A percentile compares a stretch with the other conserved stretches of the same genome.
phyloP scores from a whole-genome alignment of 2,797 vertebrate genomes.

The Pelochelys cantorii region DNA sequence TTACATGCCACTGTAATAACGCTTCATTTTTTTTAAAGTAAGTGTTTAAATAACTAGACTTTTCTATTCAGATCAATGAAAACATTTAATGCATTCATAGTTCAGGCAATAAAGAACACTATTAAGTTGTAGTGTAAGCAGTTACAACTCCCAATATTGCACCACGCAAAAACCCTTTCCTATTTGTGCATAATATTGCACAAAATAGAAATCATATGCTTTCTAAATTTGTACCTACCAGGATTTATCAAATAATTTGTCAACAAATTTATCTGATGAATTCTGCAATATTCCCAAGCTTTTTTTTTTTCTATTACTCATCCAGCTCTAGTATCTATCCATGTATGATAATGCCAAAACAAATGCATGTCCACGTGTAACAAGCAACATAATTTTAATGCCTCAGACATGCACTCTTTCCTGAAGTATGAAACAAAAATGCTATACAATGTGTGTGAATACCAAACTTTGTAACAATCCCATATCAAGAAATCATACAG shows the following conservation, averaged over 20 bases:
- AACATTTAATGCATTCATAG: rapidly evolving
- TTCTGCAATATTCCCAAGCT: not conserved
- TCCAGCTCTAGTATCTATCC: not conserved
- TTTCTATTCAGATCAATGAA: not conserved
- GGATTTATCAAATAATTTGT: constrained; percentile 1
- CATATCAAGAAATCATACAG: not conserved
- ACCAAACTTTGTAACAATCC: not conserved
- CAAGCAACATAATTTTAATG: not conserved
- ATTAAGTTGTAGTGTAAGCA: not conserved
- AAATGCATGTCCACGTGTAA: not conserved
- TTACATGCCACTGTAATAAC: not conserved
- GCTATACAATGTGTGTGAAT: not conserved
- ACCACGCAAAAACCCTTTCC: not conserved
- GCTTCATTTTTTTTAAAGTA: not conserved
- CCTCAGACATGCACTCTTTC: not conserved
- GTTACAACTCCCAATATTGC: not conserved
- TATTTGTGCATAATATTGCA: not conserved
- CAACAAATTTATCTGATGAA: not conserved
- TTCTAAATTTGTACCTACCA: constrained; percentile 14
- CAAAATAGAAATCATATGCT: not conserved
- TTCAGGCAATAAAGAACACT: not conserved
- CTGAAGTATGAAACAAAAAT: not conserved
- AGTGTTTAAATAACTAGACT: rapidly evolving
- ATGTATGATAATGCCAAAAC: not conserved
- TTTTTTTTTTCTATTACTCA: not conserved